Percentiles rank a stretch among this genome's conserved stretches.
Conservation (phyloP, 2,113 vertebrate species). For the Cyanoramphus novaezelandiae region DNA sequence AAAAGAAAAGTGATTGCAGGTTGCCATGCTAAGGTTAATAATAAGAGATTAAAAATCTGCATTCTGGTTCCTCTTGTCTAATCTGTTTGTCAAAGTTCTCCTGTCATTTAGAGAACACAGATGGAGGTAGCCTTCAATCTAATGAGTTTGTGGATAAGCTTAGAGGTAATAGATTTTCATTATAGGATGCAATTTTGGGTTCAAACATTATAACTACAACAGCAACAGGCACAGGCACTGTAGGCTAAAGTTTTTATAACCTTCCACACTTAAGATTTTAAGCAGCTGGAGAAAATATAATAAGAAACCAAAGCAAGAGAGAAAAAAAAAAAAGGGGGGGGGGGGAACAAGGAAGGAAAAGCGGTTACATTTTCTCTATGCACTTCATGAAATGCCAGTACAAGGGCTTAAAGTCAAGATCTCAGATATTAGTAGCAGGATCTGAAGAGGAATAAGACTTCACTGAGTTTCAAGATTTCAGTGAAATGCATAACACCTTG, state of each 20-base stretch:
- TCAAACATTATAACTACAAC: background rate
- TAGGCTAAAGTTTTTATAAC: background rate
- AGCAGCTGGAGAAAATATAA: fast-evolving
- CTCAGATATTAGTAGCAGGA: background rate
- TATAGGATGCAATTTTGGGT: background rate
- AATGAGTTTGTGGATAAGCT: background rate
- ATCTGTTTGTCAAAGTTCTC: background rate
- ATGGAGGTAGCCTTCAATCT: background rate
- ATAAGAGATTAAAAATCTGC: background rate
- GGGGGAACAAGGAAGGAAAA: fast-evolving
- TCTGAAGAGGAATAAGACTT: background rate
- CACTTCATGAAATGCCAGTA: background rate
- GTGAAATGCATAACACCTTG: background rate
- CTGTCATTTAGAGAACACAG: background rate
- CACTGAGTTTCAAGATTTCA: background rate
- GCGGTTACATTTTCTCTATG: fast-evolving
- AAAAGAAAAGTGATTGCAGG: background rate
- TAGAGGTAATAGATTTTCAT: background rate
- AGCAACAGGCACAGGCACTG: fast-evolving
- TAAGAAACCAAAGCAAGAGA: fast-evolving
- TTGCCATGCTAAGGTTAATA: background rate
- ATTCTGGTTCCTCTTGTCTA: background rate
- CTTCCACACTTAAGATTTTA: background rate
- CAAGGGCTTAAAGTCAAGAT: background rate
- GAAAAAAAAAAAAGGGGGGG: fast-evolving